These are phyloP conservation scores for Conops quadrifasciatus DNA, from an alignment of 2,888 invertebrate species.

Conservation along the genomic window DNA sequence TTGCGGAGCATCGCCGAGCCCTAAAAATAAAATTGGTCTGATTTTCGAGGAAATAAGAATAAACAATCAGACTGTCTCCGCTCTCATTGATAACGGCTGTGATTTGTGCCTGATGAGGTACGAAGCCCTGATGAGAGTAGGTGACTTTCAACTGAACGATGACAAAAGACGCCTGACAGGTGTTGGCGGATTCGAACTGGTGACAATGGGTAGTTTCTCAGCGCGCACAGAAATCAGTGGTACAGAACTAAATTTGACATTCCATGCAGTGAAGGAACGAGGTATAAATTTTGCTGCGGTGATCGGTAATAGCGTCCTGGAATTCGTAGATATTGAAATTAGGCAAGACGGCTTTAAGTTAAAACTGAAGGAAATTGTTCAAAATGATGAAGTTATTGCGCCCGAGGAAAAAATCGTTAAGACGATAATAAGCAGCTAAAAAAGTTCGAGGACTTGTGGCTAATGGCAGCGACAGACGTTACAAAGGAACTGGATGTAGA, in stretches of 20 bases:
- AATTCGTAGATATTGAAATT: conserved; percentile 3
- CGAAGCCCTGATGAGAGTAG: conserved; percentile 23
- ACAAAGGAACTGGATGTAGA: background rate
- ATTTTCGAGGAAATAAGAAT: conserved; percentile 1
- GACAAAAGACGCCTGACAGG: conserved; percentile 24
- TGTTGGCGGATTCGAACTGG: conserved; percentile 14
- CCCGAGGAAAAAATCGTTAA: background rate
- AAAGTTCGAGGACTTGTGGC: background rate
- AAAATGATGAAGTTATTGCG: background rate
- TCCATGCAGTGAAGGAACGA: background rate
- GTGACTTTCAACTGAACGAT: conserved; percentile 11
- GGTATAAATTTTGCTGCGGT: conserved; percentile 1
- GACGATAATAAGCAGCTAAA: background rate
- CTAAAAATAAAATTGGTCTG: background rate
- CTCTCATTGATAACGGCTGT: conserved; percentile 31
- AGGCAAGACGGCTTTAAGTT: background rate
- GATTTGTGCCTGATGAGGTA: conserved; percentile 35
- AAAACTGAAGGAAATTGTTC: conserved; percentile 5
- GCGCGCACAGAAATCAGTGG: too few relatives aligned
- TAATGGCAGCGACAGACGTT: background rate
- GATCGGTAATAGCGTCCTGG: conserved; percentile 16
- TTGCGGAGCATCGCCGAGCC: background rate
- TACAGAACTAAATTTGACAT: background rate
- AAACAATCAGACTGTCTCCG: background rate
- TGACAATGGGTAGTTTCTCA: conserved; percentile 28